Evolutionary conservation across 92 coral and sea anemone species (phyloP), one percentile per base, ranked within the genome.

Genomic region (Umimayanthus chanpuru): DNA sequence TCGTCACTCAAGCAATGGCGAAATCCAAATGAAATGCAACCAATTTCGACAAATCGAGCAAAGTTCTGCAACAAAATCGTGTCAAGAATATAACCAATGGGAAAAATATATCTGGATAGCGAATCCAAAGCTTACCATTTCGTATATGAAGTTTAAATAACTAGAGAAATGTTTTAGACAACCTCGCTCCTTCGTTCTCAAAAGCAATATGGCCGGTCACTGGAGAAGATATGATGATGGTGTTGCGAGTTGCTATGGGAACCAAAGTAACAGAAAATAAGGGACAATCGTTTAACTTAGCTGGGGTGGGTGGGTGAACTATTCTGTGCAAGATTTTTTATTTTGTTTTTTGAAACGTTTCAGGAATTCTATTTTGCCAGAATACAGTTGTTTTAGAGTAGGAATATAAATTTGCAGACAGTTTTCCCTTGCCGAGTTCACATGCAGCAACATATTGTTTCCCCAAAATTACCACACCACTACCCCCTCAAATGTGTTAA

Each of bases 181-280:
- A 44, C 61, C 53, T 10, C 43, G 15, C 77, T 83, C 25, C 55
- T 66, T 68, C 56, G 29, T 67, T 67, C 28, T 5, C 11, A 44
- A 83, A 83, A 83, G 68, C 41, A 83, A 83, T 64, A 67, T 83
- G 87, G 87, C 77, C 87, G 87, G 77, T 44, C 78, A 65, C 77
- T 5, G n/a, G 76, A 65, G 36, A 80, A 80, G 55, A 73, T 43
- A 47, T 39, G 39, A 68, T 41, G 77, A 20, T 44, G 61, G 16
- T 82, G 86, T 25, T 68, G 78, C 44, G 44, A 44, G 87, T 83
- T 83, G 66, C 87, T 47, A 83, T 83, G 32, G 78, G 36, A 70
- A 83, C 73, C 75, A 15, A 9, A 47, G 86, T 50, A 82, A 82
- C 87, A 83, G 44, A 68, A 68, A 83, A 44, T n/a, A 49, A 64